Evolutionary conservation across 2,888 invertebrate species (phyloP).

Genomic region (Mystacides longicornis): DNA sequence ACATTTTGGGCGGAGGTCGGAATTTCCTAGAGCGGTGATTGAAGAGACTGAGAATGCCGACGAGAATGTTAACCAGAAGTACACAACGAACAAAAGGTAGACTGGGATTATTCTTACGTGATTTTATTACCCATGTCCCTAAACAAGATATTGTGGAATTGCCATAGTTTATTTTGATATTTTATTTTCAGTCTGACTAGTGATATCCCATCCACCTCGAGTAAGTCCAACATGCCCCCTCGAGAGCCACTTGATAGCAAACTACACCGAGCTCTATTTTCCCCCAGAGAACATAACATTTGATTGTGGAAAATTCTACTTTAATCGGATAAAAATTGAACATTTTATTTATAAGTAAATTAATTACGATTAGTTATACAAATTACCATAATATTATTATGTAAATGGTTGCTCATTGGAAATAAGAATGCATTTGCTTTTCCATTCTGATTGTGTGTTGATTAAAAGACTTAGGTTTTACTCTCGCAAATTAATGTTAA

Average conservation of each 20-base stretch:
- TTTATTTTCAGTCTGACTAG: not conserved
- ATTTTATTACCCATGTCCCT: not conserved
- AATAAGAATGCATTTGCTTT: no score
- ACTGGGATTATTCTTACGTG: not conserved
- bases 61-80: not conserved
- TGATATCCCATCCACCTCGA: not conserved
- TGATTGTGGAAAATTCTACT: conserved; percentile 12
- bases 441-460: no score
- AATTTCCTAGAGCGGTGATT: not conserved
- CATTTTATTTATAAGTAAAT: no score
- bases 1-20: not conserved
- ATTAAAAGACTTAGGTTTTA: no score
- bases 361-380: no score
- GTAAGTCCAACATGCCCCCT: conserved; percentile 17
- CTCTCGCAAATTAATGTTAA: no score
- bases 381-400: no score
- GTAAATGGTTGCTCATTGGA: no score
- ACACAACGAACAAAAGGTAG: not conserved
- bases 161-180: not conserved
- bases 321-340: no score
- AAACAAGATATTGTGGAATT: no score
- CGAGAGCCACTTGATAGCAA: conserved; percentile 36
- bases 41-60: not conserved
- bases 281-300: conserved; percentile 16
- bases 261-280: conserved; percentile 28